Percentiles rank a stretch among this genome's conserved stretches.
Conservation (phyloP, 2,113 vertebrate genomes). For the Cisticola juncidis region DNA sequence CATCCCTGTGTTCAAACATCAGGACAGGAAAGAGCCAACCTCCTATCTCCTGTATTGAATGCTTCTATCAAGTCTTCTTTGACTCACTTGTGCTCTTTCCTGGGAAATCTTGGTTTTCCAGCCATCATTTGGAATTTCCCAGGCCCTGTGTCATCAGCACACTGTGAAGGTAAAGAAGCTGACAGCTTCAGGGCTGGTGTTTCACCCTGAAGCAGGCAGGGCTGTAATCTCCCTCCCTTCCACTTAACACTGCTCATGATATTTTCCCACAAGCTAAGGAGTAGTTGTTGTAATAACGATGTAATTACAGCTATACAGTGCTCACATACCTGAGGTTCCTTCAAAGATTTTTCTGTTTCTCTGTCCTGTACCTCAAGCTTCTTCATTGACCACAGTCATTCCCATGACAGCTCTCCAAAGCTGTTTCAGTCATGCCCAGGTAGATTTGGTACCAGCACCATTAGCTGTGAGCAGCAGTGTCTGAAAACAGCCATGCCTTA, state of each 20-base stretch:
- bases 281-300: not conserved
- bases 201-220: not conserved
- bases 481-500: not conserved
- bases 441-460: not conserved
- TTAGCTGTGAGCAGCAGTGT: not conserved
- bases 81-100: not conserved
- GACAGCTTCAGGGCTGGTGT: not conserved
- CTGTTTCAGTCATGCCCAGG: not conserved
- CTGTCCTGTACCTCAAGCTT: not conserved
- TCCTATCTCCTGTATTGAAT: not conserved
- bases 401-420: not conserved
- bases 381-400: rapidly evolving
- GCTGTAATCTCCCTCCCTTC: not conserved
- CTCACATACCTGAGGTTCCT: not conserved
- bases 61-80: not conserved
- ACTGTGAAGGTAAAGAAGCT: not conserved
- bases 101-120: not conserved
- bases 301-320: not conserved
- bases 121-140: not conserved
- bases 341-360: not conserved
- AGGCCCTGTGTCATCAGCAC: not conserved
- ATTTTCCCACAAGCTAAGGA: not conserved
- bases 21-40: not conserved
- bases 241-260: not conserved
- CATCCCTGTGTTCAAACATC: not conserved